These are phyloP conservation scores for Microtus oregoni DNA, from an alignment of 2,113 vertebrate genomes.

Conservation along the genomic window DNA sequence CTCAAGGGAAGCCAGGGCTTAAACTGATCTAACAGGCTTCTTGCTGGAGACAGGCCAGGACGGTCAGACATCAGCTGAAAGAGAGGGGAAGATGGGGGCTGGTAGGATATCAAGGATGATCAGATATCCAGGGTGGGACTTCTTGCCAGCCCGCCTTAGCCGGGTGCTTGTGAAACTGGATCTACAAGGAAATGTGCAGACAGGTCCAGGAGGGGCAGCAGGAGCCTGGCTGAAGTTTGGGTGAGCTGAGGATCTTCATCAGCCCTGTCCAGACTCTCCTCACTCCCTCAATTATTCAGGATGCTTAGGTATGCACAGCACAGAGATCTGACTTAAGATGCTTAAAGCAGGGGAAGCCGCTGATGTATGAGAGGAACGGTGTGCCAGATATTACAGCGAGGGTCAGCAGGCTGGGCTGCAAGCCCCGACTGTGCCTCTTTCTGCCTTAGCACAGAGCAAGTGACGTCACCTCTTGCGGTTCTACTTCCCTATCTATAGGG, in stretches of 20 bases:
- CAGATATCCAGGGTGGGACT: not conserved
- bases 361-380: not conserved
- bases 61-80: not conserved
- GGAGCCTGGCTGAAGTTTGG: not conserved
- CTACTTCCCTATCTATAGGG: not conserved
- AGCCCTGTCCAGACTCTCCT: not conserved
- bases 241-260: not conserved
- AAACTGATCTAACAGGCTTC: not conserved
- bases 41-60: not conserved
- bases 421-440: not conserved
- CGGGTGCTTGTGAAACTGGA: not conserved
- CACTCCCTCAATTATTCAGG: not conserved
- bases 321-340: slow-evolving; percentile 27
- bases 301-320: not conserved
- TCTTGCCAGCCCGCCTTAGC: not conserved
- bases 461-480: not conserved
- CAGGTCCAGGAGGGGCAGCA: not conserved
- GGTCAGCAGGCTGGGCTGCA: not conserved
- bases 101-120: not conserved
- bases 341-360: not conserved
- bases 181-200: not conserved
- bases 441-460: not conserved
- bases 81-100: not conserved
- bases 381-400: not conserved
- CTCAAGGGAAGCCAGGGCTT: not conserved